phyloP scores from a whole-genome alignment of 2,797 vertebrate species.

The Alauda arvensis region DNA sequence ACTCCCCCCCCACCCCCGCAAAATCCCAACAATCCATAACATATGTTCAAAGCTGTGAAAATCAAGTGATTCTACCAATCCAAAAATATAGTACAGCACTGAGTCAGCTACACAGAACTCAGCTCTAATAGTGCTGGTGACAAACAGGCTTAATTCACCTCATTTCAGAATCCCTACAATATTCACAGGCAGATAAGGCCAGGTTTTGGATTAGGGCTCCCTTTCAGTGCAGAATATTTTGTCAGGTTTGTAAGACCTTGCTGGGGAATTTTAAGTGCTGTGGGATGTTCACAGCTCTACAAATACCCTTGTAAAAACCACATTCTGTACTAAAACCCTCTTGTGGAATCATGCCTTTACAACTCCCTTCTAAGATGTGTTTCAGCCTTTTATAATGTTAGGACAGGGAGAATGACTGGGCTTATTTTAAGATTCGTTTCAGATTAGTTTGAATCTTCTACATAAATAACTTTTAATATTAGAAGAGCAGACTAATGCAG shows the following conservation, averaged over 20 bases:
- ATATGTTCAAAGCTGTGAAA: background rate
- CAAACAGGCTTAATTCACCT: background rate
- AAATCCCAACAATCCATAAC: background rate
- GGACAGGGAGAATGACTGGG: background rate
- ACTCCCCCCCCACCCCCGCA: fast-evolving
- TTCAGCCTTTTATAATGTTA: background rate
- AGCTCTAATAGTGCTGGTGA: background rate
- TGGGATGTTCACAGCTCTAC: background rate
- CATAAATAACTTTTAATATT: background rate
- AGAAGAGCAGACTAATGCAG: background rate
- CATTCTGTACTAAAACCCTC: background rate
- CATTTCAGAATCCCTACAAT: background rate
- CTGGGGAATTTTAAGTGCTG: background rate
- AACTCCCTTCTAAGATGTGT: background rate
- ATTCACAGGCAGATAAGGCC: background rate
- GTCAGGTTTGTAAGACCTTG: background rate
- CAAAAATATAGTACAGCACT: background rate
- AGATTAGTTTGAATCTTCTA: background rate
- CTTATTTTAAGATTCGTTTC: background rate
- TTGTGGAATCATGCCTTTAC: background rate
- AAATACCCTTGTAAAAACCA: background rate
- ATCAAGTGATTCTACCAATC: background rate
- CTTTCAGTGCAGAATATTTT: background rate
- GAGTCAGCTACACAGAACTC: background rate
- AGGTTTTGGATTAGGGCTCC: background rate